A percentile compares a stretch with the other conserved stretches of the same genome.
phyloP scores from a whole-genome alignment of 2,797 vertebrate genomes.

The Morus bassanus region DNA sequence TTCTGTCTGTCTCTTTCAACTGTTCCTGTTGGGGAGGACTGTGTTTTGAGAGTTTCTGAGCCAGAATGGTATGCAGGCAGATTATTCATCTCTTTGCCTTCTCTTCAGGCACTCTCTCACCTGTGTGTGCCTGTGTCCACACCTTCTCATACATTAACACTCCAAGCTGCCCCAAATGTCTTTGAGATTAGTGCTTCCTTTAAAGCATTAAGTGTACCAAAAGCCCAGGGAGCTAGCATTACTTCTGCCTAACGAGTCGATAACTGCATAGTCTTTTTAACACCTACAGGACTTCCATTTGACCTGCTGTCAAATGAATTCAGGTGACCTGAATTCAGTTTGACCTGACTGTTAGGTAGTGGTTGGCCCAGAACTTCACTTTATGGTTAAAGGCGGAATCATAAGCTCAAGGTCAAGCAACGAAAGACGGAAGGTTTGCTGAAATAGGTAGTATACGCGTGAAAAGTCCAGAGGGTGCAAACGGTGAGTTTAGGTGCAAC shows the following conservation, averaged over 20 bases:
- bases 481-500: neutral
- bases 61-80: neutral
- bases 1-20: neutral
- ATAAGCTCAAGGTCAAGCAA: neutral
- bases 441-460: neutral
- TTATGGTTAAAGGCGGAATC: neutral
- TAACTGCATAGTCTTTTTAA: neutral
- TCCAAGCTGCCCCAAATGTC: neutral
- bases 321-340: neutral
- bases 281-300: neutral
- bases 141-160: neutral
- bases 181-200: neutral
- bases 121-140: neutral
- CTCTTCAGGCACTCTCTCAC: conserved; percentile 9
- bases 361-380: neutral
- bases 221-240: neutral
- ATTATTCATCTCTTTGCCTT: neutral
- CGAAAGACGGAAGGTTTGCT: neutral
- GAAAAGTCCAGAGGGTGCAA: neutral
- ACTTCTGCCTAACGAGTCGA: neutral
- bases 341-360: neutral
- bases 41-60: conserved; percentile 6
- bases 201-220: neutral
- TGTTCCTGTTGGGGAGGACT: neutral
- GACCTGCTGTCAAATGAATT: neutral